Conservation (phyloP, 2,888 invertebrate species). For the Oscheius sp. region DNA sequence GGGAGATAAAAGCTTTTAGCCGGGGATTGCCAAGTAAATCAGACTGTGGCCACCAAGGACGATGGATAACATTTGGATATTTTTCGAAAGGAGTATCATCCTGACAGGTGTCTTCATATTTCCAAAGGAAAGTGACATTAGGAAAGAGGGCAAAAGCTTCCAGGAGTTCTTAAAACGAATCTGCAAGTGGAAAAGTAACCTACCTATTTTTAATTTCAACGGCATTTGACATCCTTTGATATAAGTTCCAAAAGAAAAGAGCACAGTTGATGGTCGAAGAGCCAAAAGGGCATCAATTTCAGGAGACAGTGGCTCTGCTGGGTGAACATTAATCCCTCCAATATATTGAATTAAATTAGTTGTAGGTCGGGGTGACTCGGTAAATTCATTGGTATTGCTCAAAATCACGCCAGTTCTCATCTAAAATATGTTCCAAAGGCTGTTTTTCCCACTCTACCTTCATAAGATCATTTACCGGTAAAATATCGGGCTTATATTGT, state of each 20-base stretch:
- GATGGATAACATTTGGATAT: conserved; percentile 13
- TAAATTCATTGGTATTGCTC: conserved; percentile 29
- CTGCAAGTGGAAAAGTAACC: neutral
- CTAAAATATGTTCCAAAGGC: neutral
- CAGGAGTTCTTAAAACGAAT: conserved; percentile 9
- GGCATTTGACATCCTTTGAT: conserved; percentile 26
- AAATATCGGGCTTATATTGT: conserved; percentile 9
- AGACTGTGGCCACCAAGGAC: conserved; percentile 24
- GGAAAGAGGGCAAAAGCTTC: conserved; percentile 27
- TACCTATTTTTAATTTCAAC: conserved; percentile 4
- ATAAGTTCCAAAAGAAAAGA: conserved; percentile 29
- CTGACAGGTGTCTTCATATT: conserved; percentile 9
- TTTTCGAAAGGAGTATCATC: neutral
- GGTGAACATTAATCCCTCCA: conserved; percentile 31
- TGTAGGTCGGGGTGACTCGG: conserved; percentile 19
- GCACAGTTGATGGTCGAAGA: conserved; percentile 7
- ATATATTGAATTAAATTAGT: conserved; percentile 33
- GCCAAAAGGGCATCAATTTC: conserved; percentile 1
- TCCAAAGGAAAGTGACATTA: conserved; percentile 35
- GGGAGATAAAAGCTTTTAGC: conserved; percentile 18
- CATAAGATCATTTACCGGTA: neutral
- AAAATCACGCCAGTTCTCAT: conserved; percentile 21
- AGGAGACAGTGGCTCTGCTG: neutral
- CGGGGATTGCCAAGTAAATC: conserved; percentile 14
- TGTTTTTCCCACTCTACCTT: neutral